phyloP scores from a whole-genome alignment of 1,140 invertebrate genomes.

The Pseudomyrmex pallidus region DNA sequence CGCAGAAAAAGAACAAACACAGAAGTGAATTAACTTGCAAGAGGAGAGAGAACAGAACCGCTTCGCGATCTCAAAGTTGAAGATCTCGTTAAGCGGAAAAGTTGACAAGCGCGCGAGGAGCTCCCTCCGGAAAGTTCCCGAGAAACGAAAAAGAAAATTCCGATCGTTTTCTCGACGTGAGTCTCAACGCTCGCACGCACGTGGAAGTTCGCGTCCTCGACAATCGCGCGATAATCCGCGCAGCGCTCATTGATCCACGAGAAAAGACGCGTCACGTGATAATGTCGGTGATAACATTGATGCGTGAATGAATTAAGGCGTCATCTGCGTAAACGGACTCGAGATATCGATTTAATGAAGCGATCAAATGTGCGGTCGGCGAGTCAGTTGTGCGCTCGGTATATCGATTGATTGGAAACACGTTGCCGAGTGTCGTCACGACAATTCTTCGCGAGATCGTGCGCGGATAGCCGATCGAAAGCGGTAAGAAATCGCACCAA shows the following conservation, averaged over 20 bases:
- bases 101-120: no score
- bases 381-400: constrained; percentile 13
- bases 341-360: constrained; percentile 11
- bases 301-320: constrained; percentile 8
- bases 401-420: constrained; percentile 11
- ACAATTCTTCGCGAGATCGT: not conserved
- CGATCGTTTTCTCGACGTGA: no score
- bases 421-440: not conserved
- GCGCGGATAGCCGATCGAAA: not conserved
- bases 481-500: not conserved
- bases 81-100: not conserved
- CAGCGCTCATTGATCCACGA: not conserved
- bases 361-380: constrained; percentile 10
- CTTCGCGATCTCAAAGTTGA: not conserved
- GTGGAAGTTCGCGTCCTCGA: no score
- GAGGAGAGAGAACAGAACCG: not conserved
- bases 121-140: not conserved
- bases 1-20: not conserved
- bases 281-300: constrained; percentile 14
- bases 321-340: not conserved
- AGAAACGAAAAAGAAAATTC: not conserved
- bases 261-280: not conserved
- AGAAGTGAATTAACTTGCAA: constrained; percentile 3
- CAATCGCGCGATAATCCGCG: not conserved
- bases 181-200: no score